These are phyloP conservation scores for Malurus alboscapulatus DNA, from an alignment of 2,113 vertebrate genomes.

Conservation along the genomic window DNA sequence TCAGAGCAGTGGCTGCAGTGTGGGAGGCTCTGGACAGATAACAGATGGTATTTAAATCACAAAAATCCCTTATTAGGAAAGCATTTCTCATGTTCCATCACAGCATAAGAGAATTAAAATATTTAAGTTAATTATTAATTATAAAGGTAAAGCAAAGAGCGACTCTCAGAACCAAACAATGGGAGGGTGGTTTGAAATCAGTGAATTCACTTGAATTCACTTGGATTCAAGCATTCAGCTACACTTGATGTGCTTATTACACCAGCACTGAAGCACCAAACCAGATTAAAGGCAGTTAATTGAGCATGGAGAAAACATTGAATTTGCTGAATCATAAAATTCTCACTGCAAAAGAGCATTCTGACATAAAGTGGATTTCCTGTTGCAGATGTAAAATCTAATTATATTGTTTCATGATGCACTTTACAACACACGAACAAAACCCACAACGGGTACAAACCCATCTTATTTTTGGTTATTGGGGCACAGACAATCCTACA, in stretches of 20 bases:
- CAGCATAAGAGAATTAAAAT: background rate
- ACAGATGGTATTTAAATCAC: background rate
- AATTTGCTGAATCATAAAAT: conserved; percentile 35
- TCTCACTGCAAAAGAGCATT: conserved; percentile 9
- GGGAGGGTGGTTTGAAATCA: background rate
- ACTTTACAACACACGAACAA: background rate
- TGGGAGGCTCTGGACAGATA: background rate
- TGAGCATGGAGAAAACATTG: background rate
- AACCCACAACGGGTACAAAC: background rate
- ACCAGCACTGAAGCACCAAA: conserved; percentile 1
- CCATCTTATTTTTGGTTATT: background rate
- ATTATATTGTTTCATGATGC: background rate
- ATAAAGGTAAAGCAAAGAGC: background rate
- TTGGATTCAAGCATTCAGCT: conserved; percentile 5
- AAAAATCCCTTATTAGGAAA: background rate
- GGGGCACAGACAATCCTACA: background rate
- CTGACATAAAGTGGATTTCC: conserved; percentile 14
- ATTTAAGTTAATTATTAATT: too few species aligned
- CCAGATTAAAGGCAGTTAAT: conserved; percentile 48
- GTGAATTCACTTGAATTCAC: background rate
- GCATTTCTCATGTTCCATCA: background rate
- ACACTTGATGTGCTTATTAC: conserved; percentile 32
- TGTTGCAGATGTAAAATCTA: conserved; percentile 3
- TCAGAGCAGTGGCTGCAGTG: background rate
- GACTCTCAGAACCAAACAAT: background rate